These are phyloP conservation scores for Hippocampus mohnikei DNA, from an alignment of 2,113 vertebrate genomes.

Conservation along the genomic window DNA sequence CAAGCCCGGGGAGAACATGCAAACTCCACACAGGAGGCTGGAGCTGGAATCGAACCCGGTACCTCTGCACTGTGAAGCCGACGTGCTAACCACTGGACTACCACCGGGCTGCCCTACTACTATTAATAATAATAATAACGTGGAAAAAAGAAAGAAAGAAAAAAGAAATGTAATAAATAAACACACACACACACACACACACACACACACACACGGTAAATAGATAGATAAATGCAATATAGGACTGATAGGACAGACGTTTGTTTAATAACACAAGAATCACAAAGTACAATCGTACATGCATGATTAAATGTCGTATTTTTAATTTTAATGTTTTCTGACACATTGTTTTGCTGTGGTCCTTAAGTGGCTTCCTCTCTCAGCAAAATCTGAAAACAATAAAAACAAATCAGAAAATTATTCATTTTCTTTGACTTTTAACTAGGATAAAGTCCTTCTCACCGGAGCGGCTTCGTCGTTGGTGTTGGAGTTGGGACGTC, in stretches of 20 bases:
- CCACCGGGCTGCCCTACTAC: too few relatives aligned
- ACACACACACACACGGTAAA: not conserved
- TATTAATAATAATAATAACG: too few relatives aligned
- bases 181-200: not conserved
- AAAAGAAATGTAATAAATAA: not conserved
- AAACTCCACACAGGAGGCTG: too few relatives aligned
- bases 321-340: not conserved
- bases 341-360: not conserved
- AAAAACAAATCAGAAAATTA: not conserved
- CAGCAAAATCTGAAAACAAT: not conserved
- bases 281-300: too few relatives aligned
- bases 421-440: not conserved
- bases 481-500: not conserved
- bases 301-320: not conserved
- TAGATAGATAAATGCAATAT: conserved; percentile 4
- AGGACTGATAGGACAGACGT: not conserved
- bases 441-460: not conserved
- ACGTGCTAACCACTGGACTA: too few relatives aligned
- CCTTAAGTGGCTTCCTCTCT: conserved; percentile 10
- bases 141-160: too few relatives aligned
- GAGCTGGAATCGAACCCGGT: too few relatives aligned
- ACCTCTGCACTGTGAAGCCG: too few relatives aligned
- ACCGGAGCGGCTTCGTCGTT: not conserved
- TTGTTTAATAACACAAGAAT: not conserved
- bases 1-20: too few relatives aligned